These are phyloP conservation scores for Zosterops lateralis DNA, from an alignment of 2,113 vertebrate species.

Conservation along the genomic window DNA sequence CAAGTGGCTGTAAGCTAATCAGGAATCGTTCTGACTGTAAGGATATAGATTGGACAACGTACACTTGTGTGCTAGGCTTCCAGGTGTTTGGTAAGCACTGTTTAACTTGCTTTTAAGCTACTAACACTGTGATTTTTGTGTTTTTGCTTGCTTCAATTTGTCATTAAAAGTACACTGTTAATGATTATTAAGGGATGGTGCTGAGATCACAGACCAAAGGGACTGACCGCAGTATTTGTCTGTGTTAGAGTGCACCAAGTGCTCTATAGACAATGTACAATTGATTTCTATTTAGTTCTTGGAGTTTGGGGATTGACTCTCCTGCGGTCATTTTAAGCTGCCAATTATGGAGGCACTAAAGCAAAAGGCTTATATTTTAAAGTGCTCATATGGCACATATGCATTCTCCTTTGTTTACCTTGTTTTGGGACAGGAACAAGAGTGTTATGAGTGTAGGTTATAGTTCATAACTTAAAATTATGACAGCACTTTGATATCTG, in stretches of 20 bases:
- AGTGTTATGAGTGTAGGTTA: not conserved
- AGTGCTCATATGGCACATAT: not conserved
- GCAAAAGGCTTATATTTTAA: not conserved
- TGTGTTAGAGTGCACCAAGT: not conserved
- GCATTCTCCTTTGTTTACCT: not conserved
- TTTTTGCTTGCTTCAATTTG: not conserved
- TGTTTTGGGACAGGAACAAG: not conserved
- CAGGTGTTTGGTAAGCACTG: slow-evolving; percentile 91
- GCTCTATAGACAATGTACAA: not conserved
- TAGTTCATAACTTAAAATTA: not conserved
- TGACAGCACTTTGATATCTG: not conserved
- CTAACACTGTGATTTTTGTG: not conserved
- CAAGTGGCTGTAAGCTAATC: slow-evolving; percentile 91
- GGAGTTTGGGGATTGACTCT: not conserved
- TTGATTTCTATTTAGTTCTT: not conserved
- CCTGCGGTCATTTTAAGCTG: not conserved
- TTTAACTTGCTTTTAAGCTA: not conserved
- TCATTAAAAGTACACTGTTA: not conserved
- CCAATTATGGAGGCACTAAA: not conserved
- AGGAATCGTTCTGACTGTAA: slow-evolving; percentile 96
- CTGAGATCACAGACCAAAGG: not conserved
- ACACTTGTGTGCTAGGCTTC: slow-evolving; percentile 95
- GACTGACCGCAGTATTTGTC: not conserved
- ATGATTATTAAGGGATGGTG: not conserved
- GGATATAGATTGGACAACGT: slow-evolving; percentile 94